These are phyloP conservation scores for Gambusia yucatana DNA, from an alignment of 2,797 vertebrate species.

Conservation along the genomic window DNA sequence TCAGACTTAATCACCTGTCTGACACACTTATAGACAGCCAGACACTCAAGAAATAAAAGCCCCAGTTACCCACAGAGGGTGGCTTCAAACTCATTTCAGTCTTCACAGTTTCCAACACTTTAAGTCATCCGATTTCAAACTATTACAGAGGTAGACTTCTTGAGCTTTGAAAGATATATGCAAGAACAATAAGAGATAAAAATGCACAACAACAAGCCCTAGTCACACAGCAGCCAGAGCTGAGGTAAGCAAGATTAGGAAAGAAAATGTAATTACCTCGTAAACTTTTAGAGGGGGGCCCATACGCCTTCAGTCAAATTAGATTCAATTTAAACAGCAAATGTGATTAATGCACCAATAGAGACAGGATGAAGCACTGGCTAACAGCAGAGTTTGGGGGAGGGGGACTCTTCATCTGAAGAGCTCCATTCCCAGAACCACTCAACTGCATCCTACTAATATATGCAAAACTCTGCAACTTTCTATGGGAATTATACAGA, in stretches of 20 bases:
- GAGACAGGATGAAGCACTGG: constrained; percentile 44
- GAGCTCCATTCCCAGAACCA: background rate
- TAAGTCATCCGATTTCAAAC: background rate
- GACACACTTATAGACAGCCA: background rate
- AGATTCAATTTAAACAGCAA: constrained; percentile 70
- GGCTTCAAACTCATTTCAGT: constrained; percentile 3
- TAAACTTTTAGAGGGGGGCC: constrained; percentile 38
- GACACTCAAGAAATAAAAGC: background rate
- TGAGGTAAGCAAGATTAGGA: constrained; percentile 25
- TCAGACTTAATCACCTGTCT: background rate
- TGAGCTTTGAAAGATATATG: constrained; percentile 81
- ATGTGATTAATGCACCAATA: constrained; percentile 75
- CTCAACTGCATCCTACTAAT: constrained; percentile 8
- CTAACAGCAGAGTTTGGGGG: constrained; percentile 9
- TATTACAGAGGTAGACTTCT: constrained; percentile 50
- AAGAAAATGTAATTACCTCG: constrained; percentile 63
- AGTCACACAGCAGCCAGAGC: background rate
- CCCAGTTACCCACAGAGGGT: no score
- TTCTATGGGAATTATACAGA: constrained; percentile 5
- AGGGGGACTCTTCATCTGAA: background rate
- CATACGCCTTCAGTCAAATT: constrained; percentile 63
- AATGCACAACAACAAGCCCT: constrained; percentile 26
- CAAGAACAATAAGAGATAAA: constrained; percentile 55
- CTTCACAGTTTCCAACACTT: background rate
- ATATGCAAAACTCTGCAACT: constrained; percentile 16